Conservation (phyloP, 2,797 vertebrate species). For the Varecia variegata region DNA sequence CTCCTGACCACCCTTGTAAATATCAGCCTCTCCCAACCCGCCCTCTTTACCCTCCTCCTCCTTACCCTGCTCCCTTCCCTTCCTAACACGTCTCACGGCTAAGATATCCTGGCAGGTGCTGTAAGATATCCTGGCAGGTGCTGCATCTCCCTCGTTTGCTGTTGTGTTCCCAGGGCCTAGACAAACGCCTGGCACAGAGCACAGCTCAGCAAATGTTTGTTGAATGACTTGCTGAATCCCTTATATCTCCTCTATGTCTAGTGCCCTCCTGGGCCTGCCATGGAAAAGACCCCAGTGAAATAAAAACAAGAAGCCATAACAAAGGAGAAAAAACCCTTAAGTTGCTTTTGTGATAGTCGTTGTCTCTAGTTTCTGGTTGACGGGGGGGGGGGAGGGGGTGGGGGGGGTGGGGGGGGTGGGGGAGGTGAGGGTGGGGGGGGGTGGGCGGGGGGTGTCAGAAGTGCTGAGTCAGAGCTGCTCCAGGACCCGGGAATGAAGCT, state of each 20-base stretch:
- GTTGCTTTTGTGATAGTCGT: neutral
- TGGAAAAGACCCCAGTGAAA: neutral
- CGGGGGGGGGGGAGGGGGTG: neutral
- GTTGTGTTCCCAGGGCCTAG: neutral
- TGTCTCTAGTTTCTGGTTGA: constrained; percentile 44
- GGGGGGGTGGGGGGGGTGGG: too few relatives aligned
- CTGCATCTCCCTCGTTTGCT: neutral
- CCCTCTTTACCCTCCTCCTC: neutral
- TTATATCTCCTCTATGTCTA: neutral
- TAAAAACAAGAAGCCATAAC: neutral
- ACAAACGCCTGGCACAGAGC: neutral
- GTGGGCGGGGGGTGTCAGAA: neutral
- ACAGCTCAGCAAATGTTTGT: neutral
- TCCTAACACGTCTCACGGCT: neutral
- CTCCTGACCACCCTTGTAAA: neutral
- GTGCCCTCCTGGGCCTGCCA: neutral
- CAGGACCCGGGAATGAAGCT: neutral
- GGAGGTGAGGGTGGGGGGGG: too few relatives aligned
- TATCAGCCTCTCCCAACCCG: fast-evolving
- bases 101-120: neutral
- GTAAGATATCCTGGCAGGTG: fast-evolving
- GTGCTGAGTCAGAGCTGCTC: neutral
- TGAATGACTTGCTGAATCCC: neutral
- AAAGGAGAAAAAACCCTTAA: neutral
- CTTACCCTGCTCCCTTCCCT: neutral